A percentile compares a stretch with the other conserved stretches of the same genome.
These are phyloP conservation scores for Arctocebus calabarensis DNA, from an alignment of 2,797 vertebrate genomes.

Conservation along the genomic window DNA sequence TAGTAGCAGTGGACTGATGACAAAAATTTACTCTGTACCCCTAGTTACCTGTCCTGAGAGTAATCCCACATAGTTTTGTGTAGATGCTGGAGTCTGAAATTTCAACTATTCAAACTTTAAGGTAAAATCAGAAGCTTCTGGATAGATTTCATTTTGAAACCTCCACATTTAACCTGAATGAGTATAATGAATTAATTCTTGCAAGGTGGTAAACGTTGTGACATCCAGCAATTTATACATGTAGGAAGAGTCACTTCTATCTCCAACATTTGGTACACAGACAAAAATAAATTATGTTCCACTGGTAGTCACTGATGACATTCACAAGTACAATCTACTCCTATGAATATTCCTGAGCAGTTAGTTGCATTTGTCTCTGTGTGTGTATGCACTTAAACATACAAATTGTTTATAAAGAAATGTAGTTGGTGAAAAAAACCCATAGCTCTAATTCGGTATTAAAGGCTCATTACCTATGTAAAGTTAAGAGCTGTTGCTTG, in stretches of 20 bases:
- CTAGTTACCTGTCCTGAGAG: not conserved
- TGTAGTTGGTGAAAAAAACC: not conserved
- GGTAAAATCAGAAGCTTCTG: not conserved
- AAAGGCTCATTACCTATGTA: not conserved
- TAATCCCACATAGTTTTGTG: not conserved
- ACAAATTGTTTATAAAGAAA: not conserved
- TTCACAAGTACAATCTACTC: not conserved
- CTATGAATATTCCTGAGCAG: not conserved
- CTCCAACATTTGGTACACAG: not conserved
- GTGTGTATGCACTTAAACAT: fast-evolving
- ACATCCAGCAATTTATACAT: not conserved
- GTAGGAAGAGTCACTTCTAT: not conserved
- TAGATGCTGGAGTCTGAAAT: not conserved
- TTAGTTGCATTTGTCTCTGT: not conserved
- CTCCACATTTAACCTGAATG: not conserved
- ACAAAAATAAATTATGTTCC: not conserved
- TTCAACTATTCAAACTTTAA: not conserved
- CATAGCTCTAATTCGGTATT: not conserved
- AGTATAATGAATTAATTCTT: not conserved
- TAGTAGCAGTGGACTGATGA: not conserved
- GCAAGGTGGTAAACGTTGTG: not conserved
- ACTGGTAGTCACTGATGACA: not conserved
- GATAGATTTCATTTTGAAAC: not conserved
- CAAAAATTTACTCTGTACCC: not conserved
- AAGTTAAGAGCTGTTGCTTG: not conserved